These are phyloP conservation scores for Hiodon alosoides DNA, from an alignment of 2,113 vertebrate genomes.

Conservation along the genomic window DNA sequence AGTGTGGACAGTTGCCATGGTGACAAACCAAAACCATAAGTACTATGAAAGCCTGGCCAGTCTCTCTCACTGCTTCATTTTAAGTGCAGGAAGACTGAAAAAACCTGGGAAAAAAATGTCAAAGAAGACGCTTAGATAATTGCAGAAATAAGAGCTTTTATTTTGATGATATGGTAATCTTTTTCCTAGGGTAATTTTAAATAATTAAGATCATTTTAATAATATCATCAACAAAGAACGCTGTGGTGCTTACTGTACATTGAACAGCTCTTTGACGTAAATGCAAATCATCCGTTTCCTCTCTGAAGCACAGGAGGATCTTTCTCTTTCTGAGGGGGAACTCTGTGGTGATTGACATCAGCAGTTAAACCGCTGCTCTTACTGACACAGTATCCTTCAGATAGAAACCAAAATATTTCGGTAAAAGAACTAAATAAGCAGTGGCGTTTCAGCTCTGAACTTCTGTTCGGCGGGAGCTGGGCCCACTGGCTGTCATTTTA, in stretches of 20 bases:
- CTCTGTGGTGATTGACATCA: neutral
- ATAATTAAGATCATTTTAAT: too few species aligned
- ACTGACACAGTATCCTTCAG: too few species aligned
- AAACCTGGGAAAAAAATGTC: too few species aligned
- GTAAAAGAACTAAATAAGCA: too few species aligned
- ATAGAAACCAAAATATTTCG: too few species aligned
- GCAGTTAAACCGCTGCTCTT: neutral
- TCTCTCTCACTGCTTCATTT: slow-evolving; percentile 65
- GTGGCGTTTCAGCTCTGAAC: too few species aligned
- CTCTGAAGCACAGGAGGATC: neutral
- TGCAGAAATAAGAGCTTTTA: too few species aligned
- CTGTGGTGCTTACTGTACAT: neutral
- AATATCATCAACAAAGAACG: neutral
- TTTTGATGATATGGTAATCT: too few species aligned
- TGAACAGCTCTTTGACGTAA: neutral
- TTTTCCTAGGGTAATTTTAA: too few species aligned
- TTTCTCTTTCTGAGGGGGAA: neutral
- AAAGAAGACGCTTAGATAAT: too few species aligned
- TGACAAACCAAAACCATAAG: slow-evolving; percentile 65
- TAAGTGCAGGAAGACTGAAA: slow-evolving; percentile 46
- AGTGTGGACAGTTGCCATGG: slow-evolving; percentile 70
- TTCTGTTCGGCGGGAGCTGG: too few species aligned
- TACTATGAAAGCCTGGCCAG: slow-evolving; percentile 49
- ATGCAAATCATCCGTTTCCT: slow-evolving; percentile 1
- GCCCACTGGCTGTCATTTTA: too few species aligned